Evolutionary conservation across 2,888 invertebrate species (phyloP), one percentile per base, ranked within the genome.

Genomic region (Dinocampus coccinellae): DNA sequence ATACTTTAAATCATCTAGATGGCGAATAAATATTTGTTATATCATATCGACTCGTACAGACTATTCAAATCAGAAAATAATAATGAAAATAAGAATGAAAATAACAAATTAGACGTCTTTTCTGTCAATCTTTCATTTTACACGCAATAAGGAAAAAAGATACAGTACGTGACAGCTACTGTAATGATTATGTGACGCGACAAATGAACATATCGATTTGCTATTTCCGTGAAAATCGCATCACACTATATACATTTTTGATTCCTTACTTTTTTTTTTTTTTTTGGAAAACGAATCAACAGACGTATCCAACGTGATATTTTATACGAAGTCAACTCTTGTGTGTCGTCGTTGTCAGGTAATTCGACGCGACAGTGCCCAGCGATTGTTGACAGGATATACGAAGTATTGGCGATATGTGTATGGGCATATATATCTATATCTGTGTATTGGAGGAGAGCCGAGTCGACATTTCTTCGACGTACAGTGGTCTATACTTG

Each of bases 21-120:
- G 77, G 82, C 84, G 81, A 80, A 82, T 80, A 80, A 84, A 83
- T 84, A 81, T 83, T 82, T 82, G 79, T 75, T 73, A 76, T 75
- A 72, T 78, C n/a, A n/a, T n/a, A n/a, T n/a, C n/a, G n/a, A n/a
- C n/a, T n/a, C n/a, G n/a, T n/a, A n/a, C n/a, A n/a, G n/a, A n/a
- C n/a, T n/a, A n/a, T n/a, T n/a, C n/a, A n/a, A n/a, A n/a, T n/a
- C n/a, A n/a, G n/a, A n/a, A n/a, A n/a, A n/a, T n/a, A n/a, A n/a
- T n/a, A n/a, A n/a, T n/a, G n/a, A n/a, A n/a, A n/a, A n/a, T n/a
- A n/a, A n/a, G n/a, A n/a, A n/a, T n/a, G n/a, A n/a, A n/a, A n/a
- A n/a, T n/a, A n/a, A n/a, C n/a, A n/a, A n/a, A n/a, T n/a, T n/a
- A n/a, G n/a, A n/a, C n/a, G n/a, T n/a, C n/a, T n/a, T n/a, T n/a